Evolutionary conservation across 1,140 invertebrate species (phyloP).

Genomic region (Bombus superbus): DNA sequence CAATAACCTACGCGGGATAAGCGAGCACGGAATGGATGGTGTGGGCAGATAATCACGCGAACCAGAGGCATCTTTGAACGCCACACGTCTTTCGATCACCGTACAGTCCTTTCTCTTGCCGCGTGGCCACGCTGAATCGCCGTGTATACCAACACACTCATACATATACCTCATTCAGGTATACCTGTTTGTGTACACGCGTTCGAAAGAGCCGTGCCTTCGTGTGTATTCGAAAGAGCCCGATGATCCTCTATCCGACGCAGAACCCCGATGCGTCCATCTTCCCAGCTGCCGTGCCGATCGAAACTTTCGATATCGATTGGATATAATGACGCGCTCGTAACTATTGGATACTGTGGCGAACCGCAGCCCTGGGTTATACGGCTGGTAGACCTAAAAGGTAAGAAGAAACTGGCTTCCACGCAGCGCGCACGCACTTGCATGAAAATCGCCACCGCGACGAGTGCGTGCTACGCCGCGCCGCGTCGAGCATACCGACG

Average conservation of each 20-base stretch:
- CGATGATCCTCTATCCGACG: constrained; percentile 43
- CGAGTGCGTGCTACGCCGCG: constrained; percentile 35
- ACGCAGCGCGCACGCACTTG: constrained; percentile 37
- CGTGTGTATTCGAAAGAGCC: not conserved
- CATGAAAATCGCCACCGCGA: constrained; percentile 59
- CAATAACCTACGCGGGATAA: constrained; percentile 68
- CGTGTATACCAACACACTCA: not conserved
- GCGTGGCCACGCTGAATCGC: constrained; percentile 20
- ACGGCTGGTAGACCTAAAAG: constrained; percentile 54
- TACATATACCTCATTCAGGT: not conserved
- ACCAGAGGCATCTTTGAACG: constrained; percentile 46
- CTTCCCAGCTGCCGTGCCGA: constrained; percentile 66
- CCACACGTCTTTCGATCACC: constrained; percentile 51
- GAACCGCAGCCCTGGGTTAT: constrained; percentile 66
- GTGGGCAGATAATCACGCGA: constrained; percentile 67
- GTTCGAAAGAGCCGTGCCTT: no score
- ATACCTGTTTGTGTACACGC: not conserved
- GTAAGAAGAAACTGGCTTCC: constrained; percentile 44
- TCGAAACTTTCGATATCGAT: constrained; percentile 75
- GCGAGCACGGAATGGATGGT: constrained; percentile 49
- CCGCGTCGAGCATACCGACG: constrained; percentile 32
- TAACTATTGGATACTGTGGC: constrained; percentile 75
- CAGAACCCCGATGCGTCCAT: constrained; percentile 24
- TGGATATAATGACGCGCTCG: constrained; percentile 69
- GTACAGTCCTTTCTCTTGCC: constrained; percentile 39